phyloP scores from a whole-genome alignment of 2,888 invertebrate species.

The Caenorhabditis panamensis region DNA sequence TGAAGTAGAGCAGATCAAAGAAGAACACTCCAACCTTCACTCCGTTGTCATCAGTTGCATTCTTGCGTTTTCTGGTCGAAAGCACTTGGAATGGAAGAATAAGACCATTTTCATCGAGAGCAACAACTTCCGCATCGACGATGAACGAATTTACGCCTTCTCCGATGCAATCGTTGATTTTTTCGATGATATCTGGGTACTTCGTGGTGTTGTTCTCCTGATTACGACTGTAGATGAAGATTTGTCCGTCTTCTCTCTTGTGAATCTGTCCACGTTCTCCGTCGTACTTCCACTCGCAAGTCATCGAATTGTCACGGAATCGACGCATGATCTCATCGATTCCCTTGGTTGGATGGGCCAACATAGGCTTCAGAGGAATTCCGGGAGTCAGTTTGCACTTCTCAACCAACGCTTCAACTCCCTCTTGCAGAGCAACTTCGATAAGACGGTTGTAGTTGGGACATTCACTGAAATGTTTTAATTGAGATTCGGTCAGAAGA shows the following conservation, averaged over 20 bases:
- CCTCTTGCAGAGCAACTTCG: slow-evolving; percentile 88
- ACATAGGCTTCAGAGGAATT: slow-evolving; percentile 96
- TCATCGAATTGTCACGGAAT: slow-evolving; percentile 90
- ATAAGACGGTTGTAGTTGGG: slow-evolving; percentile 93
- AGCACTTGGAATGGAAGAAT: slow-evolving; percentile 97
- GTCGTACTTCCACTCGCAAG: slow-evolving; percentile 99
- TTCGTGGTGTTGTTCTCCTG: slow-evolving; percentile 95
- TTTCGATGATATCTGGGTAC: slow-evolving; percentile 92
- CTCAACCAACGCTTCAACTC: slow-evolving; percentile 87
- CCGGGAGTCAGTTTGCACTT: slow-evolving; percentile 90
- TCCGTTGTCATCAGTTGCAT: slow-evolving; percentile 87
- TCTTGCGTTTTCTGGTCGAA: slow-evolving; percentile 95
- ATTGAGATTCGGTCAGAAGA: not conserved
- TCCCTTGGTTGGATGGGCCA: slow-evolving; percentile 97
- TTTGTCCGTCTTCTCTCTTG: slow-evolving; percentile 85
- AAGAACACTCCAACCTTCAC: slow-evolving; percentile 95
- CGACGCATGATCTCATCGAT: slow-evolving; percentile 84
- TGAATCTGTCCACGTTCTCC: slow-evolving; percentile 98
- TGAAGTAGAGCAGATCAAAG: slow-evolving; percentile 94
- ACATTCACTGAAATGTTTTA: slow-evolving; percentile 87
- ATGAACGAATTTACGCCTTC: slow-evolving; percentile 87
- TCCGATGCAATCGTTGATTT: slow-evolving; percentile 67
- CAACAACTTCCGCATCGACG: slow-evolving; percentile 96
- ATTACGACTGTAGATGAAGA: slow-evolving; percentile 94
- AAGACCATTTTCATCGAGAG: slow-evolving; percentile 93